These are phyloP conservation scores for Flexamia atlantica DNA, from an alignment of 2,888 invertebrate genomes.

Conservation along the genomic window DNA sequence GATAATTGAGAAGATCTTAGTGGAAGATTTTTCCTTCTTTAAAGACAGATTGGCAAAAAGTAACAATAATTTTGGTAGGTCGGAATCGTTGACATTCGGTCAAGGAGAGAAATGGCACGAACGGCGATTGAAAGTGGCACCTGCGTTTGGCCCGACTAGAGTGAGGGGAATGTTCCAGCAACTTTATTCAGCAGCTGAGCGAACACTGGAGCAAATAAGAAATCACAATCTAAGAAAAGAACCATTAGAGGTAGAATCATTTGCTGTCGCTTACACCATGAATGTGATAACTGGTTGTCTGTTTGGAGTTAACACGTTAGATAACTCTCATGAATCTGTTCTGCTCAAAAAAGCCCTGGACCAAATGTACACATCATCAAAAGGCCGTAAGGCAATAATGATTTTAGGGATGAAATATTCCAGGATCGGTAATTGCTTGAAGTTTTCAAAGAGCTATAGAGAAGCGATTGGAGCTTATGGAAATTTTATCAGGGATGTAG, in stretches of 20 bases:
- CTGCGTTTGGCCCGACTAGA: not conserved
- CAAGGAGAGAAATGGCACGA: conserved; percentile 11
- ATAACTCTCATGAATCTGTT: not conserved
- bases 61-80: not conserved
- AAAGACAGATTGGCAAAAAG: not conserved
- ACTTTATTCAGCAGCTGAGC: not conserved
- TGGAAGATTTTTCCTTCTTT: conserved; percentile 17
- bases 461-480: not conserved
- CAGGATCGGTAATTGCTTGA: not conserved
- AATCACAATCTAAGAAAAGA: not conserved
- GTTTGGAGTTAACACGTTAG: conserved; percentile 13
- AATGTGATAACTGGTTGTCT: conserved; percentile 1
- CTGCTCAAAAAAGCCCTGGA: not conserved
- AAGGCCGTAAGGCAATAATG: not conserved
- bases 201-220: not conserved
- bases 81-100: not conserved
- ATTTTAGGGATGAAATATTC: not conserved
- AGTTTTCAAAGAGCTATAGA: not conserved
- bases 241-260: not conserved
- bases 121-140: not conserved
- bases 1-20: conserved; percentile 11
- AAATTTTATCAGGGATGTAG: not conserved
- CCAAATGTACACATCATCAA: not conserved
- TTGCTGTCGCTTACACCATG: not conserved
- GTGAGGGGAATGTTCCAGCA: conserved; percentile 13